phyloP scores from a whole-genome alignment of 2,888 invertebrate genomes.

The Erebia palarica region DNA sequence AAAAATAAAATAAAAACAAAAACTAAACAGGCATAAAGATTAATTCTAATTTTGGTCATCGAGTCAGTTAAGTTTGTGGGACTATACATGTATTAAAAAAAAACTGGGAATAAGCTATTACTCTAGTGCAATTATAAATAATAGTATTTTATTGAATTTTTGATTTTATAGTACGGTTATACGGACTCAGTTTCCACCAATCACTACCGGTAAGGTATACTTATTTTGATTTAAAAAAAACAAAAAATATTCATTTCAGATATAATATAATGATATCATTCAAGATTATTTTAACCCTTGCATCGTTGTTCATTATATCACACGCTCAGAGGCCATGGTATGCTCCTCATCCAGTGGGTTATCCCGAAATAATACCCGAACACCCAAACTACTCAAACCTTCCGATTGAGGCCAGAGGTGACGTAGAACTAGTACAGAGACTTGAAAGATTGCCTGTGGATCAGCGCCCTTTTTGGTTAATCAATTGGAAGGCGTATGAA shows the following conservation, averaged over 20 bases:
- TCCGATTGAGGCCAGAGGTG: conserved; percentile 84
- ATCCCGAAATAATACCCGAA: conserved; percentile 76
- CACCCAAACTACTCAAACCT: conserved; percentile 43
- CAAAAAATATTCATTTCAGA: conserved; percentile 3
- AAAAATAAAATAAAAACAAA: no score
- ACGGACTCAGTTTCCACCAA: no score
- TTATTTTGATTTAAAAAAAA: no score
- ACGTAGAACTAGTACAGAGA: conserved; percentile 78
- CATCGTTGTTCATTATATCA: conserved; percentile 20
- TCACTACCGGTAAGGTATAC: no score
- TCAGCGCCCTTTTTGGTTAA: conserved; percentile 85
- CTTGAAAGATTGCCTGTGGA: conserved; percentile 84
- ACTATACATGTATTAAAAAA: no score
- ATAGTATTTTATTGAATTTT: no score
- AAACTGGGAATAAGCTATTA: no score
- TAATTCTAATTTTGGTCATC: no score
- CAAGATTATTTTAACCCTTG: conserved; percentile 25
- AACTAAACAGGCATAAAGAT: no score
- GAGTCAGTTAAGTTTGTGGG: no score
- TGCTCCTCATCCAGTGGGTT: conserved; percentile 81
- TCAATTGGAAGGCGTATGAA: conserved; percentile 85
- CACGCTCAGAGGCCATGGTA: conserved; percentile 84
- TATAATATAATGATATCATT: conserved; percentile 30
- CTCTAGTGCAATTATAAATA: no score
- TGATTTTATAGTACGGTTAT: no score